Conservation (phyloP, 2,113 vertebrate species). For the Dromiciops gliroides region DNA sequence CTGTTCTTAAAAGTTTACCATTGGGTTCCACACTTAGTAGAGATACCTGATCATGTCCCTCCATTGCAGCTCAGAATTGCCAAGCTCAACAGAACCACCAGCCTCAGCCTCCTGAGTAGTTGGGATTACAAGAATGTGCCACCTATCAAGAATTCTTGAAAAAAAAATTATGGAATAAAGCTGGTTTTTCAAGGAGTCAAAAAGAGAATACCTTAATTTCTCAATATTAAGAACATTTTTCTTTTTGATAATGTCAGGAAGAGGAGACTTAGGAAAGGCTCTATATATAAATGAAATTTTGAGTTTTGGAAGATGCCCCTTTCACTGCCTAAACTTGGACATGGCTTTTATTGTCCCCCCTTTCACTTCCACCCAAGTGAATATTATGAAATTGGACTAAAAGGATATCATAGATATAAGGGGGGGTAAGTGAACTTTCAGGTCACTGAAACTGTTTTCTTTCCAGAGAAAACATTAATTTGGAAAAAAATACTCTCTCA, state of each 20-base stretch:
- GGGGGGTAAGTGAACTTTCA: not conserved
- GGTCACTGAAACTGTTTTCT: not conserved
- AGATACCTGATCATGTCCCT: not conserved
- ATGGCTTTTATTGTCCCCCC: fast-evolving
- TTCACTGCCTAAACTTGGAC: constrained; percentile 19
- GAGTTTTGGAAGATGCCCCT: constrained; percentile 11
- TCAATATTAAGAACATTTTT: constrained; percentile 43
- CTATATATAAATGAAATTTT: constrained; percentile 38
- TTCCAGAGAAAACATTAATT: not conserved
- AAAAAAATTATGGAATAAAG: constrained; percentile 59
- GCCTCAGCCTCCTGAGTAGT: not conserved
- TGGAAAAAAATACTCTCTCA: not conserved
- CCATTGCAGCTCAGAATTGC: not conserved
- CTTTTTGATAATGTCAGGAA: constrained; percentile 20
- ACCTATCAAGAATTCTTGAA: constrained; percentile 49
- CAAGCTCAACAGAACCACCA: not conserved
- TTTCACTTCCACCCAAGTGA: not conserved
- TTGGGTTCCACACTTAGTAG: not conserved
- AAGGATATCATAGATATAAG: not conserved
- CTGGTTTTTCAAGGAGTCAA: constrained; percentile 62
- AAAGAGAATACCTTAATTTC: constrained; percentile 61
- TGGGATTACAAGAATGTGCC: not conserved
- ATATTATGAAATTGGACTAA: constrained; percentile 4
- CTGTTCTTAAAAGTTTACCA: not conserved
- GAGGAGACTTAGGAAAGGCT: not conserved